Base-by-base conservation (phyloP, 2,113 vertebrate genomes). In the Eptesicus fuscus region DNA sequence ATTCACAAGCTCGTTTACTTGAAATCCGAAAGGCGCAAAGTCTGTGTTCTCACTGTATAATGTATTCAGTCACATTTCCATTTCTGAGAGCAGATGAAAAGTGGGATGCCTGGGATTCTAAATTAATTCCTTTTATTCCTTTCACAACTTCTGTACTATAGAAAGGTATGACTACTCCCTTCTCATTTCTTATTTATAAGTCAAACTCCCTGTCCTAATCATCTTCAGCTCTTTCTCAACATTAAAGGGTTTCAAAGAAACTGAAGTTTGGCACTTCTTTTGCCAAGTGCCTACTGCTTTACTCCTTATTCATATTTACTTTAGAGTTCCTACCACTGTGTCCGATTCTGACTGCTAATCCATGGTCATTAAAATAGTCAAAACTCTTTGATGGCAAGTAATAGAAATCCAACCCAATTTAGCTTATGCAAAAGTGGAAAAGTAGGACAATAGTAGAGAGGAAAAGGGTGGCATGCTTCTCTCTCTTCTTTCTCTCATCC, bases 61-160 rank as follows among this genome's bases (percentile, higher is more conserved):
- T 91, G 18, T 96, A 97, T 95, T 97, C 87, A 87, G 95, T 94
- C 94, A 91, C 80, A 96, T 93, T 95, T 96, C 91, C 2, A 14
- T 77, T 96, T 96, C 95, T 96, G 89, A 88, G 94, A 93, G 86
- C 91, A 96, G 93, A 97, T 94, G 96, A 95, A 94, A 97, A 95
- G 91, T 96, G 83, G 91, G 95, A 91, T 82, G 83, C 70, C 71
- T 91, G 18, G 47, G 56, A 93, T 94, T 96, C 78, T 94, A 94
- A 94, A 96, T 95, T 95, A 93, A 97, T 96, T 96, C 73, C n/a
- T 96, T 91, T 83, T 94, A 93, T 93, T 96, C 70, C 67, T 93
- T 96, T 95, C 73, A 49, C 12, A 88, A 47, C 69, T 92, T 95
- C 93, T 89, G 76, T 91, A 47, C 91, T 87, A 18, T 37, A 82